Base-by-base conservation (phyloP, 2,113 vertebrate species). In the Dasyornis broadbenti region DNA sequence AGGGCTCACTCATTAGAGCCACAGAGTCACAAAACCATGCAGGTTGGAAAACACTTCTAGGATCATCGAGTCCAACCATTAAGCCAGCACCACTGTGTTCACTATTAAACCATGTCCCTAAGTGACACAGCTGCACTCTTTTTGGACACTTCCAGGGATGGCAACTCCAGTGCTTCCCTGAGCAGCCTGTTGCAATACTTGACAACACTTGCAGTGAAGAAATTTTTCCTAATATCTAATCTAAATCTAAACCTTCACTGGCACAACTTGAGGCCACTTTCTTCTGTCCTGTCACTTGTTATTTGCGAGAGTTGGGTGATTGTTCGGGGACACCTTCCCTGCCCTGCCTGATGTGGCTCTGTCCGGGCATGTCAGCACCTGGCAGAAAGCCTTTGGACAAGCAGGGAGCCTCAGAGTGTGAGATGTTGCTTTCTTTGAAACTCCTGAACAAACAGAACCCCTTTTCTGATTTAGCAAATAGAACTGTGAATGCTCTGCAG, bases 321-420 rank as follows among this genome's bases (percentile, higher is more conserved):
- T 3, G 1, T 16, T 76, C 0, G 2, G 49, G 56, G 18, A 24
- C 2, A 6, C 15, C 68, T 72, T 50, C 21, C 33, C 27, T 78
- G 30, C 18, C 17, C 26, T 57, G 35, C 65, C 69, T 68, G 64
- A 28, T 0, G 0, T 26, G 63, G 42, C 35, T 64, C 13, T 5
- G 4, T 88, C 64, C 45, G 0, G 19, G 23, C 31, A 16, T 7
- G 4, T 7, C 0, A 0, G 33, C 56, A 37, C 18, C 42, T 61
- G 45, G 42, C 47, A 83, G 63, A 86, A 77, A 77, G 81, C 15
- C 63, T 83, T 45, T n/a, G 39, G 63, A 37, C 6, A 40, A 91
- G 39, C 2, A 7, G 39, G 15, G 52, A 76, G 39, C 17, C 61
- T 40, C 11, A 0, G 39, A 59, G 27, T 14, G 33, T 1, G 5